Evolutionary conservation across 2,113 vertebrate species (phyloP), one percentile per base, ranked within the genome.

Genomic region (Tragulus kanchil): DNA sequence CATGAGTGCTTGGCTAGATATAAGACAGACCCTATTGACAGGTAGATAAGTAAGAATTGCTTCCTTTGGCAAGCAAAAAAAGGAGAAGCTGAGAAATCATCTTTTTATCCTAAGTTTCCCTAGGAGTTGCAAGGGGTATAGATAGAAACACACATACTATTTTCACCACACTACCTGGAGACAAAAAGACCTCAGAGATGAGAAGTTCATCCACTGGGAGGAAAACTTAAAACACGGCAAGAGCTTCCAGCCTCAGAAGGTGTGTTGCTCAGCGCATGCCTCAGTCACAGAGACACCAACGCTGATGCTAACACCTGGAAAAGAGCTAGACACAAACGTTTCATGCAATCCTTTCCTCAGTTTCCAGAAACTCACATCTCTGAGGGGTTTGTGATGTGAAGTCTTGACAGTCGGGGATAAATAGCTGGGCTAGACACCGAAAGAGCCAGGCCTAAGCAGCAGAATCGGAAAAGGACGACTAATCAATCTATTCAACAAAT

Each of bases 1-100:
- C 19, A 83, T n/a, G 42, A 26, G 6, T 36, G n/a, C n/a, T 21
- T 56, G 52, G 9, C 42, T 69, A 54, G 23, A 23, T 61, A 58
- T 65, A 85, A 59, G 14, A 54, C 26, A 89, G 58, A 65, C 1
- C 52, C 25, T 28, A 25, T 4, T 16, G 73, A 6, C 28, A 77
- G 64, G 59, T 8, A 64, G 25, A 48, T n/a, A 28, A 5, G 6
- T 54, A 82, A 82, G 48, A 93, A 91, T 50, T n/a, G 1, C 25
- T 84, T 85, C 56, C 45, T 79, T 89, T 21, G 58, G 25, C n/a
- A 93, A 94, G 93, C 9, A 19, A 89, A 45, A 79, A 93, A 89
- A 93, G 9, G 23, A 87, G 48, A 83, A 50, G 28, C 73, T 89
- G 23, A 87, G 28, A 95, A 93, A 77, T 50, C 15, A 88, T 61